phyloP scores from a whole-genome alignment of 2,888 invertebrate species.

The Nymphalis polychloros region DNA sequence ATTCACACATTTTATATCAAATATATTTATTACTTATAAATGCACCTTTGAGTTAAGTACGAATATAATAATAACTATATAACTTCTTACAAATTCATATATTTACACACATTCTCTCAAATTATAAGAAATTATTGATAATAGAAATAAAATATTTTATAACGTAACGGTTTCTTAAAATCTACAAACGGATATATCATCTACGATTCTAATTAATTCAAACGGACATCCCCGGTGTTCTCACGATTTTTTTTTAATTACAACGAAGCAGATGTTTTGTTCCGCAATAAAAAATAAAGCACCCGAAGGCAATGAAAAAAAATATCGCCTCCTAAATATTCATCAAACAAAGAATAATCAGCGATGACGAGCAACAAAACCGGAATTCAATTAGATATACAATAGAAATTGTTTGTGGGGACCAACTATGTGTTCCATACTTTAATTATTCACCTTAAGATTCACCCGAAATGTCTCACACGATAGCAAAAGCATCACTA shows the following conservation, averaged over 20 bases:
- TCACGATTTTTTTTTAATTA: slow-evolving; percentile 78
- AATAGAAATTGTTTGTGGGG: slow-evolving; percentile 71
- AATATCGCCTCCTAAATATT: slow-evolving; percentile 66
- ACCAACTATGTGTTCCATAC: slow-evolving; percentile 70
- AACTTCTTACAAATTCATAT: not conserved
- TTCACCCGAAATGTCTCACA: slow-evolving; percentile 62
- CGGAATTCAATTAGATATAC: slow-evolving; percentile 76
- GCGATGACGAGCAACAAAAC: slow-evolving; percentile 76
- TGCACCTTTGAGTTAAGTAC: slow-evolving; percentile 15
- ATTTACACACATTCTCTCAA: not conserved
- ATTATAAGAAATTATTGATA: not conserved
- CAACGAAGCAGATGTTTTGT: slow-evolving; percentile 71
- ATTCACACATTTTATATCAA: slow-evolving; percentile 17
- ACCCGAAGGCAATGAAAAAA: slow-evolving; percentile 57
- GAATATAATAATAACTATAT: slow-evolving; percentile 10
- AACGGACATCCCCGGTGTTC: slow-evolving; percentile 64
- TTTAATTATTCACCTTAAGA: slow-evolving; percentile 72
- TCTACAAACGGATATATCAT: slow-evolving; percentile 22
- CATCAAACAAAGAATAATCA: slow-evolving; percentile 67
- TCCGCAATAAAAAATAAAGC: slow-evolving; percentile 61
- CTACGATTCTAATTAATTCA: slow-evolving; percentile 57
- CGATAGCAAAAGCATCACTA: slow-evolving; percentile 68
- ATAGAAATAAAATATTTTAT: not conserved
- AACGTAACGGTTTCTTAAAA: slow-evolving; percentile 34
- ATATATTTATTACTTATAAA: slow-evolving; percentile 19